Conservation (phyloP, 2,888 invertebrate species). For the Volucella bombylans region DNA sequence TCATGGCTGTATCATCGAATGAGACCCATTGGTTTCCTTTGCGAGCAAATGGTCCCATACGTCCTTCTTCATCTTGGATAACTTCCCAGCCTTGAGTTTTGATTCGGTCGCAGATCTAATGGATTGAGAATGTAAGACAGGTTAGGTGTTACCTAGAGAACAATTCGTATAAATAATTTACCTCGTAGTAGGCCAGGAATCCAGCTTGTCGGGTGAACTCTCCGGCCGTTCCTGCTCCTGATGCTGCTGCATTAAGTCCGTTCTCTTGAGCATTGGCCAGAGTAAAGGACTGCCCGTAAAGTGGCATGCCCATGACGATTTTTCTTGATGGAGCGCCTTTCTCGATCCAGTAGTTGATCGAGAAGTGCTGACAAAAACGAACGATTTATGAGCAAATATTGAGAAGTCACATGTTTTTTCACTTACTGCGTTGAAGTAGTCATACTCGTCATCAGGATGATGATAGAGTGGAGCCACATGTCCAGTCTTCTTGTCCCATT, state of each 20-base stretch:
- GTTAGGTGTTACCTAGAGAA: not conserved
- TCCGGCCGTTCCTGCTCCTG: constrained; percentile 91
- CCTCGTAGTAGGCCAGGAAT: constrained; percentile 94
- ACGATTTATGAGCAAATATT: no score
- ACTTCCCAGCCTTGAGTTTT: constrained; percentile 90
- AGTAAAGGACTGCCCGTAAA: constrained; percentile 94
- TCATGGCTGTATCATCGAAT: constrained; percentile 91
- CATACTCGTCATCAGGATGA: constrained; percentile 91
- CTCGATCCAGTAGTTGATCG: constrained; percentile 94
- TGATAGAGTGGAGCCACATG: constrained; percentile 93
- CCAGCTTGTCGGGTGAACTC: constrained; percentile 93
- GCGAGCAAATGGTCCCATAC: constrained; percentile 94
- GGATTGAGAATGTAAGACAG: not conserved
- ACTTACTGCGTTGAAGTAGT: constrained; percentile 91
- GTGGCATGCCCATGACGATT: constrained; percentile 93
- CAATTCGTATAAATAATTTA: constrained; percentile 77
- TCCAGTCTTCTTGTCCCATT: constrained; percentile 95
- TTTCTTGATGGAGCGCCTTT: constrained; percentile 92
- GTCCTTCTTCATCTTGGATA: constrained; percentile 88
- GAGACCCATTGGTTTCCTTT: constrained; percentile 96
- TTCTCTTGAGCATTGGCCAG: constrained; percentile 85
- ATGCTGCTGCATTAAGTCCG: constrained; percentile 89
- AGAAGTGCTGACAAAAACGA: constrained; percentile 86
- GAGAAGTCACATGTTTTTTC: not conserved
- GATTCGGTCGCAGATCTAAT: constrained; percentile 91